Conservation (phyloP, 1,140 invertebrate species). For the Melanaphis sacchari region DNA sequence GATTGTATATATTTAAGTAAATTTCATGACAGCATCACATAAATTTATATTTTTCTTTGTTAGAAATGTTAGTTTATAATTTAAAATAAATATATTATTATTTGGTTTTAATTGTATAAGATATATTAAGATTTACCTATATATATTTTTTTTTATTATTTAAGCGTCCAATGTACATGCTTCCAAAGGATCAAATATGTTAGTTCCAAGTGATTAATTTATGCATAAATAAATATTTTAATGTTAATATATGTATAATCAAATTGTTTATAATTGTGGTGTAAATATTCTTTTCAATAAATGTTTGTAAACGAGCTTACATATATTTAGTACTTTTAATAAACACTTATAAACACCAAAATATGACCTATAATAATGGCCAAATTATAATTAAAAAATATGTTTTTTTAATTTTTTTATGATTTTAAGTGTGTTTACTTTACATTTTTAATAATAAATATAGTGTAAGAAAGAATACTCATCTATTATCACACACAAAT, state of each 20-base stretch:
- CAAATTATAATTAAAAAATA: no score
- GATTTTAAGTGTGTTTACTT: no score
- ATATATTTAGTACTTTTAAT: not conserved
- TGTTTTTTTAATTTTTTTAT: no score
- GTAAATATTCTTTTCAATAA: slow-evolving; percentile 46
- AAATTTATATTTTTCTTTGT: slow-evolving; percentile 13
- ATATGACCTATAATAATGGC: no score
- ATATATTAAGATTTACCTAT: not conserved
- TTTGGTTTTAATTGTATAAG: slow-evolving; percentile 12
- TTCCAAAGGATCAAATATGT: slow-evolving; percentile 41
- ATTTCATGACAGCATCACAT: slow-evolving; percentile 46
- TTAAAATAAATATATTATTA: not conserved
- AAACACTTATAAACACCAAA: no score
- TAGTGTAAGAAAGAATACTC: no score
- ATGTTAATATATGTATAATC: slow-evolving; percentile 42
- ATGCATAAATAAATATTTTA: slow-evolving; percentile 26
- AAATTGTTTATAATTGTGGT: slow-evolving; percentile 35
- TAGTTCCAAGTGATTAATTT: slow-evolving; percentile 24
- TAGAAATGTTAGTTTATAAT: not conserved
- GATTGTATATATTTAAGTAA: not conserved
- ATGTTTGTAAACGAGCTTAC: slow-evolving; percentile 48
- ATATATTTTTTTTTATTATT: slow-evolving; percentile 25
- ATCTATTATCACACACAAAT: no score
- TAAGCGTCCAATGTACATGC: slow-evolving; percentile 28
- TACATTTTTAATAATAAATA: no score